phyloP scores from a whole-genome alignment of 2,797 vertebrate species.

The Emys orbicularis region DNA sequence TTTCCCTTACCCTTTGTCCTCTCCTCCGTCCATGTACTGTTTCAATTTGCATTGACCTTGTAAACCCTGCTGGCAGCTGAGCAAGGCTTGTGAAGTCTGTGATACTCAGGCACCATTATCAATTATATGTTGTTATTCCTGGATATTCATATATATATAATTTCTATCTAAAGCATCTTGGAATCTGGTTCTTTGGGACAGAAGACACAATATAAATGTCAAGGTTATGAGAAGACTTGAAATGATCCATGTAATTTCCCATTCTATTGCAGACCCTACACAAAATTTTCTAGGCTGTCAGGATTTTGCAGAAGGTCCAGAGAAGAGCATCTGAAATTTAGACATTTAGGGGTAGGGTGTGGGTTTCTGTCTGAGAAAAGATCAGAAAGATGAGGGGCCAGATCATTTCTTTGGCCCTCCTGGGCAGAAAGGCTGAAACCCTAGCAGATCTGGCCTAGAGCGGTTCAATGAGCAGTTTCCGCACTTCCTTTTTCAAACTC shows the following conservation, averaged over 20 bases:
- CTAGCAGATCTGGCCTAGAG: background rate
- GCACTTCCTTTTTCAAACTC: background rate
- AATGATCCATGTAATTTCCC: background rate
- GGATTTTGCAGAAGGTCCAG: background rate
- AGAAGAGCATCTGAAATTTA: background rate
- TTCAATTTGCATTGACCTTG: constrained; percentile 22
- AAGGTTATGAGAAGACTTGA: constrained; percentile 17
- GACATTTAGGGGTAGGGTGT: background rate
- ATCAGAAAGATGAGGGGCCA: background rate
- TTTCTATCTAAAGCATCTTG: constrained; percentile 1
- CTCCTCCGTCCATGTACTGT: background rate
- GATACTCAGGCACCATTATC: constrained; percentile 12
- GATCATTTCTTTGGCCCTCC: background rate
- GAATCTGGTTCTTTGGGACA: background rate
- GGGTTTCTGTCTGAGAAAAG: background rate
- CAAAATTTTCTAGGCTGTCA: background rate
- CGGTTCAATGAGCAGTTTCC: background rate
- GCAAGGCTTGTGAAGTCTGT: background rate
- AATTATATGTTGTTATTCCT: background rate
- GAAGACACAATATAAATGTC: background rate
- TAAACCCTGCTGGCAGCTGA: background rate
- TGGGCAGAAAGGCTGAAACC: background rate
- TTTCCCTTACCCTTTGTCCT: too few relatives aligned
- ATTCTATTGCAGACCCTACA: background rate
- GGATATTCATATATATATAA: background rate